Evolutionary conservation across 2,888 invertebrate species (phyloP), one percentile per base, ranked within the genome.

Genomic region (Acanthopleura granulata): DNA sequence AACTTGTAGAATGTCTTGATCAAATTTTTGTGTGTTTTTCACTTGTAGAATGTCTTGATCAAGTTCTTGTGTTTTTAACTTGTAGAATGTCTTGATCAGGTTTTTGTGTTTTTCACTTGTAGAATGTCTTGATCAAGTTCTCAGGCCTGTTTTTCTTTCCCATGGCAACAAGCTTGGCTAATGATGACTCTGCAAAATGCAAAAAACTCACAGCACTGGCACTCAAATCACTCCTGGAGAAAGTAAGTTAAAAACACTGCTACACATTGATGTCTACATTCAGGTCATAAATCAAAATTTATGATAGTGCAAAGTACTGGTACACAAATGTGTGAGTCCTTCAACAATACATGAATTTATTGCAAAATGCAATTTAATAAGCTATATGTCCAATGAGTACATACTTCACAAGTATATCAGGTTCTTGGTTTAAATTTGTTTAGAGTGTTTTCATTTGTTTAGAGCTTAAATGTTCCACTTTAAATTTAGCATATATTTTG

Each of bases 161-260:
- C 0, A 91, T 97, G 30, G 94, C 95, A 15, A 94, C 94, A 0
- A 92, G 95, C 72, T 92, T 98, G 87, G 92, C 96, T 15, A 96
- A 97, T 87, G 98, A 98, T 84, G 93, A 94, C 4, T 94, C 94
- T 51, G 92, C 94, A 0, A 93, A 93, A 16, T 96, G 96, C 84
- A 93, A 95, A 29, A 94, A 94, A 83, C 92, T 93, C 74, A 93
- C 94, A 18, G 95, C 95, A 0, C 91, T 92, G 49, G 94, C 95
- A 76, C 91, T 98, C 18, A 94, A 94, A 82, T 91, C 93, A 0
- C 91, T 97, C 90, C 89, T 98, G 22, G 86, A 84, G 74, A 87
- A 88, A 78, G 87, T 90, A 77, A 72, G 49, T 40, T 3, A 40
- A 40, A 40, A 40, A 40, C 40, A 3, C 40, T 40, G 40, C 9